Conservation (phyloP, 2,113 vertebrate genomes). For the Pandion haliaetus region DNA sequence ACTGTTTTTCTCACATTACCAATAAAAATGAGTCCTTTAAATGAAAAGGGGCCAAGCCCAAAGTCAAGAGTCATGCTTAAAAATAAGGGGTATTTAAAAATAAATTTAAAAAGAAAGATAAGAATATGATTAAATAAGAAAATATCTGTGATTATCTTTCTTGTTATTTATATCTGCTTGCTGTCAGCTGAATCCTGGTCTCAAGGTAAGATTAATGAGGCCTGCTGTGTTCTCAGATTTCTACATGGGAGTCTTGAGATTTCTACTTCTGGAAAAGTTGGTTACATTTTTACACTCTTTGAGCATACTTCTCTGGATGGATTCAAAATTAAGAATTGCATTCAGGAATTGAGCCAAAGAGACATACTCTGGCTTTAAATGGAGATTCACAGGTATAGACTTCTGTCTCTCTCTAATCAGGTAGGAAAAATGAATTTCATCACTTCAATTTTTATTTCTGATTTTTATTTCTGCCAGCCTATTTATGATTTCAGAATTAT, state of each 20-base stretch:
- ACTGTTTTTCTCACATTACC: neutral
- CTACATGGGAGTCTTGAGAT: accelerated
- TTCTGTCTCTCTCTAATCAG: neutral
- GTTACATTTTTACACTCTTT: neutral
- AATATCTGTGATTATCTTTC: neutral
- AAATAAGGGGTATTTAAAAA: neutral
- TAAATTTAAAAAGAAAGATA: neutral
- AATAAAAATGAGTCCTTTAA: neutral
- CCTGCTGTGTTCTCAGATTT: neutral
- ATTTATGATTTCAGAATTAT: neutral
- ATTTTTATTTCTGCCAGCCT: neutral
- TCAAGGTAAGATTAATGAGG: neutral
- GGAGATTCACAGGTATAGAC: neutral
- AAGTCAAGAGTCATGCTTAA: neutral
- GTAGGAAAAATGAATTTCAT: neutral
- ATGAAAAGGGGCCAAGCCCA: neutral
- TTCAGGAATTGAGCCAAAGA: neutral
- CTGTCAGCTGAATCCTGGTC: neutral
- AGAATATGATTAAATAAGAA: neutral
- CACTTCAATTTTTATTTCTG: neutral
- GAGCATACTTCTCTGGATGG: neutral
- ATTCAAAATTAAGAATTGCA: neutral
- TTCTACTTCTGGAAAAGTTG: neutral
- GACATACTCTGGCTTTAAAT: neutral
- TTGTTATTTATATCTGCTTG: neutral